Base-by-base conservation (phyloP, 1,140 invertebrate genomes). In the Leptopilina clavipes region DNA sequence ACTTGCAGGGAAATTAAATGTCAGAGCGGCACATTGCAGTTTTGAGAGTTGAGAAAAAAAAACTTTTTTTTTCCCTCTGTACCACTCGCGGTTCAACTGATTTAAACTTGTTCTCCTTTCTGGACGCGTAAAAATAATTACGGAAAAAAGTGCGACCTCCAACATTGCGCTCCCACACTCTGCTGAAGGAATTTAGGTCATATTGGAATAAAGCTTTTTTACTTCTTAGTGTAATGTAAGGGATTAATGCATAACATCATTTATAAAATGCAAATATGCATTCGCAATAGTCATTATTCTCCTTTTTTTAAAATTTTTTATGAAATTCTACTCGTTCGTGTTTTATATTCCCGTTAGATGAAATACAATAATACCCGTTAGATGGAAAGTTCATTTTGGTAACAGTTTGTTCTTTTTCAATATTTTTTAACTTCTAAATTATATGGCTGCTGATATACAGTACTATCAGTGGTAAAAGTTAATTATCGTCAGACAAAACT, bases 1-100 rank as follows among this genome's bases (percentile, higher is more conserved):
- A 65, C 59, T 65, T 22, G 59, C 22, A 65, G 59, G 59, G 59
- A 65, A 65, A 65, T 65, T 65, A 65, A 65, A 65, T 65, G 59
- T 65, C 59, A 65, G 59, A 65, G 59, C 59, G 14, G 22, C 25
- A 65, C 25, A 31, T 65, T 65, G 59, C 59, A 31, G 25, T 65
- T 65, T 31, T 65, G 59, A 37, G 59, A 37, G n/a, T 14, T 1
- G 10, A 9, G 11, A 44, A 45, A 45, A 45, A 52, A 17, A 52
- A 65, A 65, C 12, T 65, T 65, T n/a, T 31, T 65, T 65, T 31
- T 31, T 31, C 25, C 25, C 12, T 65, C 59, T 65, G 14, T 65
- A 65, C 59, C 22, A 25, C 59, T 65, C 22, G 59, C 8, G 59
- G 59, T 65, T 65, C 22, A 65, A 65, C 56, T 65, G 56, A 65